Percentiles rank a stretch among this genome's conserved stretches.
Evolutionary conservation across 2,113 vertebrate species (phyloP).

Genomic region (Synodontis membranacea): DNA sequence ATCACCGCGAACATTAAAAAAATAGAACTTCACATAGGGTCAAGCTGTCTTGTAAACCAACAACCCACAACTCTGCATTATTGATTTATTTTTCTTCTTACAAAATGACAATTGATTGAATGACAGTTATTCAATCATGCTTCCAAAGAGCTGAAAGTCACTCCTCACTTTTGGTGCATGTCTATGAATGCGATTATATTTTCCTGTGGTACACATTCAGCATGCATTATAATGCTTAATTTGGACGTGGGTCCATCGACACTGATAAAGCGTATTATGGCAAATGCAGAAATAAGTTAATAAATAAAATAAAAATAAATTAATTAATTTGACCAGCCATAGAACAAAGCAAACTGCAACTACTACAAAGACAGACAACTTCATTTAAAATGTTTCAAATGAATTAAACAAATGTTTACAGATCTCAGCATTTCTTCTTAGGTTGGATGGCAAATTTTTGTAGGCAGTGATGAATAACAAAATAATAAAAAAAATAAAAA

Average conservation of each 20-base stretch:
- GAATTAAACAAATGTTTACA: no score
- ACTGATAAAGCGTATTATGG: background rate
- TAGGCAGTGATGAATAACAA: no score
- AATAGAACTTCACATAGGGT: background rate
- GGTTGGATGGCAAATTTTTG: no score
- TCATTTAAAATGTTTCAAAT: no score
- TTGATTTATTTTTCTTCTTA: background rate
- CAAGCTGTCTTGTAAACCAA: background rate
- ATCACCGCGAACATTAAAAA: background rate
- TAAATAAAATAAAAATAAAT: no score
- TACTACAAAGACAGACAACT: no score
- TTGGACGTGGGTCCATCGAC: background rate
- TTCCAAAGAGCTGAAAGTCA: background rate
- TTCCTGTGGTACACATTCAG: conserved; percentile 11
- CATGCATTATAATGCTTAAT: background rate
- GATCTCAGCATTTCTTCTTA: no score
- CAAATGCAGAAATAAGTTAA: no score
- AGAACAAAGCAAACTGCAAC: no score
- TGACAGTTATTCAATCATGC: background rate
- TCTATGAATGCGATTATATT: conserved; percentile 19
- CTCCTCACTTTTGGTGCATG: conserved; percentile 4
- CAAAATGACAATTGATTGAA: background rate
- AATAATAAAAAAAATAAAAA: no score
- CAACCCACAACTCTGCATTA: conserved; percentile 7
- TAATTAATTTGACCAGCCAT: no score